Evolutionary conservation across 2,888 invertebrate species (phyloP).

Genomic region (Aelia acuminata): DNA sequence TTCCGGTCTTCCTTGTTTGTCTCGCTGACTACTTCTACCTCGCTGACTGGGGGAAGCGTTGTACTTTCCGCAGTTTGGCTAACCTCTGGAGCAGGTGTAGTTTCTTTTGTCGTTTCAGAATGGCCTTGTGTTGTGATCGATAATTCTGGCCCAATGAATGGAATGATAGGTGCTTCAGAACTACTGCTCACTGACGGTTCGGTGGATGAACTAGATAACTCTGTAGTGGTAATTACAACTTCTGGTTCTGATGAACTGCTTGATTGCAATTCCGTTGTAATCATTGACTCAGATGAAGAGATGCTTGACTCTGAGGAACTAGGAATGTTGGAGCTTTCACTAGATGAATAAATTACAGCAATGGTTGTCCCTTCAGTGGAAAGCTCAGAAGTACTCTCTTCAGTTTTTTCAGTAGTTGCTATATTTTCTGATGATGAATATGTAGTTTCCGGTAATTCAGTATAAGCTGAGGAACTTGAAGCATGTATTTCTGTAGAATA

Average conservation of each 20-base stretch:
- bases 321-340: background rate
- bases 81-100: conserved; percentile 16
- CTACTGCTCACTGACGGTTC: background rate
- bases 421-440: background rate
- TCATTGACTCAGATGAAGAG: background rate
- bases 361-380: background rate
- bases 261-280: background rate
- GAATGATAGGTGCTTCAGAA: background rate
- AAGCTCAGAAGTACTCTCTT: background rate
- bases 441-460: background rate
- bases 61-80: background rate
- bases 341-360: background rate
- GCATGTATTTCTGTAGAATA: conserved; percentile 1
- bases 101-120: conserved; percentile 3
- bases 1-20: background rate
- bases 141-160: background rate
- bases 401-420: conserved; percentile 14
- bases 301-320: conserved; percentile 26
- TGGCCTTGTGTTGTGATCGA: no score
- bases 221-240: background rate
- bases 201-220: conserved; percentile 13
- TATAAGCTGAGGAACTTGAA: background rate
- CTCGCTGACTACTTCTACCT: background rate
- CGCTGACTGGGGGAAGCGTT: background rate
- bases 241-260: conserved; percentile 1